Base-by-base conservation (phyloP, 1,140 invertebrate species). In the Drosophila seguyi region DNA sequence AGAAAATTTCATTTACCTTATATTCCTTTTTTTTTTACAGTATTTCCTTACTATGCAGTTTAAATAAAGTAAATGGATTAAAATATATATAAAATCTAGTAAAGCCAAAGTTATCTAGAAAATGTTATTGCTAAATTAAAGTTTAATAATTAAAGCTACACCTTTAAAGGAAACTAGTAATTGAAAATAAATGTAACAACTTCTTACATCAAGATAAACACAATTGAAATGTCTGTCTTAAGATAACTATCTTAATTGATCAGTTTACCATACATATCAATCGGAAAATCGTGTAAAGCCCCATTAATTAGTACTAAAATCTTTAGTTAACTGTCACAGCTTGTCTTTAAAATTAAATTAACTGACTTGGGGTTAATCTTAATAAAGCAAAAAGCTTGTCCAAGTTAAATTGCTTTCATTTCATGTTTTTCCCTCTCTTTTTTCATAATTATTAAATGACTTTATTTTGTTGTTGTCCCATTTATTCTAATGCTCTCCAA, bases 381-480 rank as follows among this genome's bases (percentile, higher is more conserved):
- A 13, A 11, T 6, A 1, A 4, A 18, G 3, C 11, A 20, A 16
- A 22, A 18, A 13, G 10, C n/a, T 13, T 13, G 11, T 6, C 4
- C 25, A 31, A 31, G 6, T 18, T 29, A 0, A 50, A 13, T 52
- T 8, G 13, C 6, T 52, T 53, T 36, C 8, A 22, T 53, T 53
- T 36, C 13, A 10, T 16, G 5, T 2, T 8, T 6, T 52, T 52
- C 18, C 4, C 8, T 34, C 3, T 8, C n/a, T 52, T 16, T 52
- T 22, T 52, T 34, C 2, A 27, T 34, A 22, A 53, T 22, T 36
- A 22, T 36, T 38, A 38, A 53, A 55, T 55, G 20, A 2, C 7
- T 52, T 52, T 34, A 20, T 34, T 34, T 52, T 52, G 31, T 20
- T 52, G 31, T 20, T 52, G 29, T 34, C 48, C 29, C 34, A 55